Evolutionary conservation across 2,888 invertebrate species (phyloP).

Genomic region (Coleophora flavipennella): DNA sequence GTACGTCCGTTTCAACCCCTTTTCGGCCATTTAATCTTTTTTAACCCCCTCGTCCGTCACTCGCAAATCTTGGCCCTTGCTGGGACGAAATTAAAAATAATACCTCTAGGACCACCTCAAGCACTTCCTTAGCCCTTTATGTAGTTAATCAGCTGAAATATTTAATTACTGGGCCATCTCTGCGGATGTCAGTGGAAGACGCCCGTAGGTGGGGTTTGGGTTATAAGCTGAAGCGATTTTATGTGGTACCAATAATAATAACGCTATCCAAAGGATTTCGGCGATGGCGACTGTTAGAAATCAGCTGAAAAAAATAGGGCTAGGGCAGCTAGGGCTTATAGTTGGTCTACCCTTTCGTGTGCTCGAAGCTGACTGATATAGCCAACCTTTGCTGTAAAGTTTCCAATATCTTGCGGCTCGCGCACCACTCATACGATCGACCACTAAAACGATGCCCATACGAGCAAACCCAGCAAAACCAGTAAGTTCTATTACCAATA

Average conservation of each 20-base stretch:
- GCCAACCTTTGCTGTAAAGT: too few species aligned
- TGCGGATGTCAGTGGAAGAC: slow-evolving; percentile 36
- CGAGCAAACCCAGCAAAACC: too few species aligned
- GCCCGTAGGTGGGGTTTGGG: slow-evolving; percentile 23
- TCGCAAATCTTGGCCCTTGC: slow-evolving; percentile 45
- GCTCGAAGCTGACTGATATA: too few species aligned
- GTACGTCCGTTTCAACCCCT: slow-evolving; percentile 43
- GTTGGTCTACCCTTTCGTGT: too few species aligned
- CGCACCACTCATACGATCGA: too few species aligned
- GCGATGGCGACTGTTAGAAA: too few species aligned
- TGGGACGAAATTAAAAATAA: slow-evolving; percentile 63
- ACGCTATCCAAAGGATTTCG: too few species aligned
- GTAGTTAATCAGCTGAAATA: slow-evolving; percentile 69
- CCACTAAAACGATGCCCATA: too few species aligned
- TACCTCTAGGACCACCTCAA: slow-evolving; percentile 40
- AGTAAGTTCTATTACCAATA: too few species aligned
- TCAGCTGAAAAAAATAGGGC: too few species aligned
- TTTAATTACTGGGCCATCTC: slow-evolving; percentile 57
- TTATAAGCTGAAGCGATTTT: slow-evolving; percentile 16
- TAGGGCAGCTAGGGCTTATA: too few species aligned
- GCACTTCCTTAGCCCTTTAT: slow-evolving; percentile 43
- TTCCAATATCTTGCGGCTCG: too few species aligned
- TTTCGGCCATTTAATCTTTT: slow-evolving; percentile 38
- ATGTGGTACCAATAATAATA: not conserved
- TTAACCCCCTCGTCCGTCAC: slow-evolving; percentile 41